Conservation (phyloP, 30 jellyfish, hydroid and myxozoan genomes). For the Catostylus mosaicus region DNA sequence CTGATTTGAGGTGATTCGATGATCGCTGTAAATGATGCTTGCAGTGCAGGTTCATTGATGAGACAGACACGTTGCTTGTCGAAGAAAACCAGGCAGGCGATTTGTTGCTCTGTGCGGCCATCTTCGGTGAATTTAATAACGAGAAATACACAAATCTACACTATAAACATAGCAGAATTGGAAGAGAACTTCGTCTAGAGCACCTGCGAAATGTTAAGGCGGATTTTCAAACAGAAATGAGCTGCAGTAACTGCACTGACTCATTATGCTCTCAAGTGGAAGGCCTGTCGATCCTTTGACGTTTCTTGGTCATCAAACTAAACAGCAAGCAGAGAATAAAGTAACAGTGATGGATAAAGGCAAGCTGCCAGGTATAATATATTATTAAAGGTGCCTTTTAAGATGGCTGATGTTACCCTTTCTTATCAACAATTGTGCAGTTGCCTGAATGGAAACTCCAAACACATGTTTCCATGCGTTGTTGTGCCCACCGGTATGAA, state of each 20-base stretch:
- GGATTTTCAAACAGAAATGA: conserved; percentile 50
- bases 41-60: conserved; percentile 21
- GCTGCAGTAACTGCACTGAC: conserved; percentile 42
- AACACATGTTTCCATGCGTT: conserved; percentile 21
- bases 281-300: conserved; percentile 58
- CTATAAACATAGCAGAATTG: conserved; percentile 13
- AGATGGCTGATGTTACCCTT: background rate
- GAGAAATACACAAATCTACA: conserved; percentile 4
- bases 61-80: conserved; percentile 26
- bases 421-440: conserved; percentile 5
- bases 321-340: conserved; percentile 19
- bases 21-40: conserved; percentile 9
- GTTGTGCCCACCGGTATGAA: too few species aligned
- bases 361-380: conserved; percentile 27
- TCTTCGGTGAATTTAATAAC: background rate
- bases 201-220: conserved; percentile 62
- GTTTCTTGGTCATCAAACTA: conserved; percentile 30
- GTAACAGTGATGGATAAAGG: conserved; percentile 21
- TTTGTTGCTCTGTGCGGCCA: conserved; percentile 8
- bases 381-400: background rate
- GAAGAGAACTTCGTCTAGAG: conserved; percentile 20
- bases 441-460: background rate
- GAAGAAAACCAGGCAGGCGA: background rate
- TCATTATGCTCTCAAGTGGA: conserved; percentile 56
- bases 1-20: background rate